Evolutionary conservation across 2,888 invertebrate species (phyloP).

Genomic region (Perdita meconis): DNA sequence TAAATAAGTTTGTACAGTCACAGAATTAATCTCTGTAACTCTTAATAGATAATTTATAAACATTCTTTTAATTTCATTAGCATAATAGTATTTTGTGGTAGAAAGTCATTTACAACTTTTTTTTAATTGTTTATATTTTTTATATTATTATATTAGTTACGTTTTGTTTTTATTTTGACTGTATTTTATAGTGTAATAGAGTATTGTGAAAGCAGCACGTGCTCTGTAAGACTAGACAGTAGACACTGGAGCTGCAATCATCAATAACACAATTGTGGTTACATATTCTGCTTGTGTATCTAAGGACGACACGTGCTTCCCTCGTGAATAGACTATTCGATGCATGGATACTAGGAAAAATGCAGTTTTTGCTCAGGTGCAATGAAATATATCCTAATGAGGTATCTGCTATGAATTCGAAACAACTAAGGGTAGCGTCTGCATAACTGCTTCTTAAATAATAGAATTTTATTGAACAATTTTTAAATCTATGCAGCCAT

Average conservation of each 20-base stretch:
- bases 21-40: too few species aligned
- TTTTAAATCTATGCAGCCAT: too few species aligned
- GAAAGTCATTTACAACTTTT: too few species aligned
- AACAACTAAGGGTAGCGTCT: background rate
- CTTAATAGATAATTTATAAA: too few species aligned
- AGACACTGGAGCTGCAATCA: slow-evolving; percentile 4
- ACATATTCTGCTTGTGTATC: slow-evolving; percentile 36
- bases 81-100: too few species aligned
- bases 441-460: background rate
- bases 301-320: slow-evolving; percentile 29
- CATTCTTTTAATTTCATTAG: too few species aligned
- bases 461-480: background rate
- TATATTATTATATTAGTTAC: too few species aligned
- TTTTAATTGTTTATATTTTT: too few species aligned
- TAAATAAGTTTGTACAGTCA: too few species aligned
- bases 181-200: background rate
- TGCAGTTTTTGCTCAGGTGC: too few species aligned
- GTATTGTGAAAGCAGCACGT: background rate
- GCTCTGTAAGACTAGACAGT: background rate
- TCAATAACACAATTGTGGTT: slow-evolving; percentile 37
- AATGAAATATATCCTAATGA: background rate
- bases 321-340: slow-evolving; percentile 24
- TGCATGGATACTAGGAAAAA: background rate
- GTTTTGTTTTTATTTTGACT: too few species aligned
- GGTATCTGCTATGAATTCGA: background rate